Base-by-base conservation (phyloP, 2,113 vertebrate species). In the Lophura nycthemera region DNA sequence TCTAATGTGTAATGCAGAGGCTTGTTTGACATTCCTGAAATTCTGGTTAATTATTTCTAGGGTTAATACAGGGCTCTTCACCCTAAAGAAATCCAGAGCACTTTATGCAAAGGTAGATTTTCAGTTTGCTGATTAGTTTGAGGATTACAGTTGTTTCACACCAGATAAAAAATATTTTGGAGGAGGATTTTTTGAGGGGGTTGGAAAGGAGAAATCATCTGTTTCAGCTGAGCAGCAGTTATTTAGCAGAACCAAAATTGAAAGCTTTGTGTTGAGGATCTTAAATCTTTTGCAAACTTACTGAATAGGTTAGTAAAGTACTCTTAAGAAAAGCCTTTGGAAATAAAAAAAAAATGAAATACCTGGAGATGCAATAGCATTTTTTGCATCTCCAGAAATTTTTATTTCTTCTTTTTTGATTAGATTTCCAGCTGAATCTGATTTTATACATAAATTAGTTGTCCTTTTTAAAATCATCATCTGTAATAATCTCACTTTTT, bases 1-100 rank as follows among this genome's bases (percentile, higher is more conserved):
- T 67, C n/a, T 67, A 50, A 83, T 80, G 64, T 1, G 16, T 83
- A 43, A 85, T 71, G 56, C 71, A 79, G 82, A 73, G 17, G 47
- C 50, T 83, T 27, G 22, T 77, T 64, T 74, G 82, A 21, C 72
- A 67, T 93, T 92, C 75, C 72, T 81, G 80, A 88, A 90, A 91
- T 78, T 38, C 19, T 90, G 50, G n/a, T 71, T 86, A 83, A 86
- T 92, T 91, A 80, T 94, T 90, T 90, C 56, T 93, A 52, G 60
- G 65, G 32, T 52, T 86, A 42, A 52, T 63, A 64, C 42, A 64
- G 64, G 59, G 34, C 36, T 88, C 34, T 83, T 74, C 56, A 80
- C 93, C 79, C 67, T 69, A 88, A 59, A 86, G 72, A 47, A 38
- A 80, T 88, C 36, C 76, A 70, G 50, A 90, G 47, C 36, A 56